Evolutionary conservation across 2,888 invertebrate species (phyloP), one percentile per base, ranked within the genome.

Genomic region (Trachelus iudaicus): DNA sequence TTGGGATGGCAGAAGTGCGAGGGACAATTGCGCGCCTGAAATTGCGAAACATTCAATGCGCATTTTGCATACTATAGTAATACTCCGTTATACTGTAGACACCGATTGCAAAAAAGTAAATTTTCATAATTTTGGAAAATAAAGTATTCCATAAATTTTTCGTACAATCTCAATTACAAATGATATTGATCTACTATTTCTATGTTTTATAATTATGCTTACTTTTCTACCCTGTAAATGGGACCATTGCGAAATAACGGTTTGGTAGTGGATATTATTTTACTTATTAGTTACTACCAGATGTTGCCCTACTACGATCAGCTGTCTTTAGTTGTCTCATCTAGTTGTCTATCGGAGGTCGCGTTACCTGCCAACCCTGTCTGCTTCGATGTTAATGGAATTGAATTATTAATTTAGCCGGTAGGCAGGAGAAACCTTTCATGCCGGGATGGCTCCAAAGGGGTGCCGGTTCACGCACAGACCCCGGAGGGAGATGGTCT

Each of bases 361-460:
- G 23, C 9, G 56, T 23, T 56, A 56, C 23, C 56, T 56, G 56
- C 56, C 56, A 56, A 56, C 56, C 56, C 56, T 56, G 9, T 56
- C 23, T 23, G 56, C 23, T 23, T 56, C 23, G 23, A 56, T 56
- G 56, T 4, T 87, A 85, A 87, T 85, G 85, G 83, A 83, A 85
- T 84, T 81, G 81, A 86, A 87, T 86, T 85, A 87, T 85, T 85
- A 86, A 87, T 83, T 85, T 56, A 83, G 77, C 34, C 75, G 77
- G 74, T 56, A 37, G 68, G 76, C 73, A 75, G 75, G 75, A 73
- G 73, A 80, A 76, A 79, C 71, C 69, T 76, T 77, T 75, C 69
- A 37, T 40, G n/a, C 40, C 35, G 40, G 77, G 80, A 75, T 37
- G 77, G 79, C 75, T 37, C 74, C 73, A 80, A 80, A 80, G 77